Conservation (phyloP, 2,888 invertebrate species). For the Phasia obesa region DNA sequence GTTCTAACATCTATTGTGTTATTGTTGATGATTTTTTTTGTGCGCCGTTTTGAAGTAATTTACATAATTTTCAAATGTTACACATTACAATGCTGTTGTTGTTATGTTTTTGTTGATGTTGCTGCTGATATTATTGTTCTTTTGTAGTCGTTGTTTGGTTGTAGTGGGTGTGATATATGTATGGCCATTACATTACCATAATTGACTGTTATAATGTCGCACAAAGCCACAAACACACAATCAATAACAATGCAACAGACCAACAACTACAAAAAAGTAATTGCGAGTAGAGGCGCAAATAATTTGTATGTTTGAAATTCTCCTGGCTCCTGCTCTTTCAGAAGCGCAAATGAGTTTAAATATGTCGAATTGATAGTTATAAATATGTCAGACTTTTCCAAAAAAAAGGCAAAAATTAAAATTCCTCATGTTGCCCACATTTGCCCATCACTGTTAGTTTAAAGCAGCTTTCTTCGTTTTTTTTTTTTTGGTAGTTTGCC, state of each 20-base stretch:
- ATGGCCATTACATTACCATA: conserved; percentile 60
- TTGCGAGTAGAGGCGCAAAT: not conserved
- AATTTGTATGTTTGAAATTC: not conserved
- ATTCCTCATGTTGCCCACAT: not conserved
- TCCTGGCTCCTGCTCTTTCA: not conserved
- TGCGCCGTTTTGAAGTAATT: conserved; percentile 34
- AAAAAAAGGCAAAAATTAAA: too few species aligned
- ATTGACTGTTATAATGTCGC: conserved; percentile 46
- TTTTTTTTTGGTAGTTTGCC: conserved; percentile 35
- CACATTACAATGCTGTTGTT: conserved; percentile 24
- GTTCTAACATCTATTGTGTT: conserved; percentile 2
- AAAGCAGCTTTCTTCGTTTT: too few species aligned
- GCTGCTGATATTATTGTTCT: conserved; percentile 13
- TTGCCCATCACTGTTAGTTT: not conserved
- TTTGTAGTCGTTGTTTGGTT: conserved; percentile 28
- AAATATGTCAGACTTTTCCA: too few species aligned
- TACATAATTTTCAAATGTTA: conserved; percentile 53
- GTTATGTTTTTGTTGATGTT: conserved; percentile 16
- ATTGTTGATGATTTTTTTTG: not conserved
- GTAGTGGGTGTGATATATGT: conserved; percentile 60
- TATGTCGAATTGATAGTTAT: too few species aligned
- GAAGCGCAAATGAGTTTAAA: too few species aligned
- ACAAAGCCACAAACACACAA: not conserved
- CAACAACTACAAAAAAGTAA: too few species aligned
- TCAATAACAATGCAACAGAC: not conserved